Evolutionary conservation across 2,113 vertebrate species (phyloP).

Genomic region (Amazona guildingii): DNA sequence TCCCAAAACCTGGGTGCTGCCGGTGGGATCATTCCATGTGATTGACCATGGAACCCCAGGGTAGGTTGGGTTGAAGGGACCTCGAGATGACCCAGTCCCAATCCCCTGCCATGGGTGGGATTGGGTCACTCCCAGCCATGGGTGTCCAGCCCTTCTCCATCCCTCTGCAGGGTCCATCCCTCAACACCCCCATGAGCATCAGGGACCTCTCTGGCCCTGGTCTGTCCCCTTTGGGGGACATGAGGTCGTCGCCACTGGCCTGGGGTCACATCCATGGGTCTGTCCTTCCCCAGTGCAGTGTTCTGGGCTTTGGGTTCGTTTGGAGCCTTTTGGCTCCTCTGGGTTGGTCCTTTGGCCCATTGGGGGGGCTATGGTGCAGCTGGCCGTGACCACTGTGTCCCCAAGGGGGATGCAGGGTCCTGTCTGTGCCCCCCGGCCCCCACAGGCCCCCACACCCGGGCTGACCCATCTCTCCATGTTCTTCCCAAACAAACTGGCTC

Average conservation of each 20-base stretch:
- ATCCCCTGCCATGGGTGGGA: too few relatives aligned
- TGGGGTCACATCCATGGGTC: not conserved
- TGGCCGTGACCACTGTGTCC: not conserved
- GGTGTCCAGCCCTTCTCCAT: not conserved
- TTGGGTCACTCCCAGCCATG: not conserved
- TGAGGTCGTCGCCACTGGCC: fast-evolving
- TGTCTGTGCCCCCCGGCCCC: not conserved
- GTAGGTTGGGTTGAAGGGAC: not conserved
- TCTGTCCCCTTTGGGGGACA: not conserved
- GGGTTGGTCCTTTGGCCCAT: not conserved
- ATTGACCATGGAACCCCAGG: not conserved
- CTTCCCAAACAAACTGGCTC: not conserved
- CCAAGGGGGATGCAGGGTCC: not conserved
- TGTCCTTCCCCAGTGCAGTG: fast-evolving
- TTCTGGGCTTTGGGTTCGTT: not conserved
- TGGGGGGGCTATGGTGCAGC: fast-evolving
- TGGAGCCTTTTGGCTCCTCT: not conserved
- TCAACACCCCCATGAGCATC: fast-evolving
- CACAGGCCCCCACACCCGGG: fast-evolving
- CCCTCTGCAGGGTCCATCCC: not conserved
- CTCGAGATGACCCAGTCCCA: not conserved
- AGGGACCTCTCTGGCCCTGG: not conserved
- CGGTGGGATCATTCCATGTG: not conserved
- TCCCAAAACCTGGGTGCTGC: fast-evolving
- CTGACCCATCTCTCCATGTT: fast-evolving